Percentiles rank a stretch among this genome's conserved stretches.
These are phyloP conservation scores for Xenopus tropicalis DNA, from an alignment of 2,113 vertebrate genomes.

Conservation along the genomic window UCB_Xtro_10.0 CM004448.2:74078001-74078500, in stretches of 20 bases:
- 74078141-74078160: slow-evolving; percentile 17
- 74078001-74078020: too few relatives aligned
- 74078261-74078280: slow-evolving; percentile 2
- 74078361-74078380: too few relatives aligned
- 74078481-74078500: too few relatives aligned
- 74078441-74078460: background rate
- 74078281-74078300: background rate
- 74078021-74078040: too few relatives aligned
- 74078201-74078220: slow-evolving; percentile 32
- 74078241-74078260: slow-evolving; percentile 5
- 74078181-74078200: slow-evolving; percentile 16
- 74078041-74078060: too few relatives aligned
- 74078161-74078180: slow-evolving; percentile 9
- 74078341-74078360: too few relatives aligned
- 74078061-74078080: background rate
- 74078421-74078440: too few relatives aligned
- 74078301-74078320: slow-evolving; percentile 9
- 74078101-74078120: slow-evolving; percentile 11
- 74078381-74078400: too few relatives aligned
- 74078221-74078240: slow-evolving; percentile 28
- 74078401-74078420: too few relatives aligned
- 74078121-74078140: slow-evolving; percentile 22
- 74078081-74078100: background rate
- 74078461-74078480: too few relatives aligned
- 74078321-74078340: too few relatives aligned